Conservation (phyloP, 1,140 invertebrate species). For the Mizuhopecten yessoensis region DNA sequence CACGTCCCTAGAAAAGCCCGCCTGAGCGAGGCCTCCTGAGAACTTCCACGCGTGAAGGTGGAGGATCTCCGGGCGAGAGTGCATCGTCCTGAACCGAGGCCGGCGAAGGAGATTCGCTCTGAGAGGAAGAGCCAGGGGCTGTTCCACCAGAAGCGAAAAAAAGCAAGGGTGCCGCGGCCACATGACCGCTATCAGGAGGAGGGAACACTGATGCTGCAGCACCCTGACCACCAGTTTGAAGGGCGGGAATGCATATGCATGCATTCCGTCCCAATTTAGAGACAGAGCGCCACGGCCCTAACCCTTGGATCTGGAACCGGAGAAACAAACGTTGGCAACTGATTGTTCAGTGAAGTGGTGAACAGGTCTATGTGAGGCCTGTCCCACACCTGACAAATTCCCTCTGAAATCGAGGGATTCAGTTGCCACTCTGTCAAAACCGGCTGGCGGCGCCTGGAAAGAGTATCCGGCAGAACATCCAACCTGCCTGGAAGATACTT, state of each 20-base stretch:
- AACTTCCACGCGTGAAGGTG: slow-evolving; percentile 9
- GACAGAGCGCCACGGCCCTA: background rate
- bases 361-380: no score
- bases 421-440: no score
- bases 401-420: no score
- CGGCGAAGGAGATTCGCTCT: background rate
- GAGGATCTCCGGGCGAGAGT: background rate
- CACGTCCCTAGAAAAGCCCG: no score
- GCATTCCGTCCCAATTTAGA: background rate
- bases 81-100: background rate
- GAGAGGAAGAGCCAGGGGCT: background rate
- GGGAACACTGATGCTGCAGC: background rate
- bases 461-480: background rate
- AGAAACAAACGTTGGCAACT: no score
- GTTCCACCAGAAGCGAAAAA: background rate
- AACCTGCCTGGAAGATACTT: background rate
- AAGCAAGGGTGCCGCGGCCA: slow-evolving; percentile 1
- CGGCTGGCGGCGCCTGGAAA: background rate
- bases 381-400: no score
- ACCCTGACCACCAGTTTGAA: background rate
- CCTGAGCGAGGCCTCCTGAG: no score
- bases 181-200: background rate
- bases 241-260: background rate
- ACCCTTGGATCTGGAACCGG: background rate
- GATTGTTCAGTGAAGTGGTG: no score